Base-by-base conservation (phyloP, 2,113 vertebrate genomes). In the Percina caprodes region DNA sequence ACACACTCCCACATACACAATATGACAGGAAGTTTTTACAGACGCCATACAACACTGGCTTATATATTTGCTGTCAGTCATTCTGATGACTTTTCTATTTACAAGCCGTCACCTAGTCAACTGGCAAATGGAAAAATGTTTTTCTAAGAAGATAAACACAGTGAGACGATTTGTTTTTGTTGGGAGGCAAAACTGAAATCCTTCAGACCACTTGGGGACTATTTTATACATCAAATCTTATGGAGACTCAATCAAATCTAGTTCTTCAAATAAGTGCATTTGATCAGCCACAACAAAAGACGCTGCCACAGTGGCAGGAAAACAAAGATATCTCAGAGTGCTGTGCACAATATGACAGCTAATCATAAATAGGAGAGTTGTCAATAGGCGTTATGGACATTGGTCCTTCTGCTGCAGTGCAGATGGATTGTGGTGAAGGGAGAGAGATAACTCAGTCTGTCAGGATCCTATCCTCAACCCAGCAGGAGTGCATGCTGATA, bases 401-500 rank as follows among this genome's bases (percentile, higher is more conserved):
- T 79, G 82, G 87, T 88, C 89, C 82, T 73, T 83, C 79, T 80
- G 77, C 87, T 84, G 76, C 79, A 84, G 88, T 84, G 79, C 85
- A 88, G 82, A 88, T 68, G 69, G 63, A 79, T 82, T 59, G 52
- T 45, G 55, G 63, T n/a, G 86, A 83, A 54, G 14, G 26, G 51
- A 74, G 62, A 46, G 59, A 70, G 73, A 78, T 73, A 76, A 83
- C 51, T 86, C 89, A 77, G 77, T 69, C 80, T 66, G 86, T 85
- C 85, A 86, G 78, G 67, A 81, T 86, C 87, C 75, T 80, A 87
- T 88, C 80, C 88, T 74, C 86, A 83, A 15, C 80, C 45, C 89
- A 90, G 87, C 84, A 75, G 88, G 86, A 90, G 84, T 2, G 77
- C 61, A 1, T 77, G 77, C 59, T 76, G 62, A 92, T 92, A 91